Base-by-base conservation (phyloP, 2,113 vertebrate genomes). In the Rhipidura dahli region DNA sequence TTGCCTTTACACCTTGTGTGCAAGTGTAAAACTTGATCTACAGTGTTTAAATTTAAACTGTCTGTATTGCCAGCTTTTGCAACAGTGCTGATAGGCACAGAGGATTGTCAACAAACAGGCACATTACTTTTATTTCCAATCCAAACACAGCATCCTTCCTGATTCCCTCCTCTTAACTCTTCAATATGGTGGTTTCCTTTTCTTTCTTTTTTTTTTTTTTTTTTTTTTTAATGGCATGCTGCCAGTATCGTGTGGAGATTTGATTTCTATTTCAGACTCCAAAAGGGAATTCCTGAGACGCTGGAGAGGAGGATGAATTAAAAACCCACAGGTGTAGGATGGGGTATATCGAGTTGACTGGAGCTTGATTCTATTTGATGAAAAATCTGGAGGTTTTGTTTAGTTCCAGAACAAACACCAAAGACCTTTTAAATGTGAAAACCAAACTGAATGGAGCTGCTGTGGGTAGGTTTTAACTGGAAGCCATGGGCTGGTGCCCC, bases 1-100 rank as follows among this genome's bases (percentile, higher is more conserved):
- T 96, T 95, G 83, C 45, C 87, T 95, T 96, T 95, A 84, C 93
- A 96, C 93, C 92, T 96, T 95, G 93, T 65, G 57, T 93, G 86
- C 76, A 92, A 95, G 90, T 96, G 90, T 93, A 96, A 95, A 96
- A 79, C 53, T 96, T 87, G 37, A 90, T 90, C 68, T 75, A 56
- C 47, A 40, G 73, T 45, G 61, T 68, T 93, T 75, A 96, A 94
- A 96, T 94, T 94, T 90, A 90, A 95, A 71, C 54, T 83, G 71
- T 45, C 72, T 66, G 37, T 50, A 79, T 68, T 93, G 70, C 54
- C 42, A 71, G 17, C 16, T 78, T 68, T 60, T 83, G 56, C 26
- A 40, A 45, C 0, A 0, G 28, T 63, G 60, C 69, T 87, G 76
- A 42, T 90, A 78, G 72, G 88, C 69, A 78, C 15, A 0, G 42